Evolutionary conservation across 1,140 invertebrate genomes (phyloP).

Genomic region (Ephestia elutella): DNA sequence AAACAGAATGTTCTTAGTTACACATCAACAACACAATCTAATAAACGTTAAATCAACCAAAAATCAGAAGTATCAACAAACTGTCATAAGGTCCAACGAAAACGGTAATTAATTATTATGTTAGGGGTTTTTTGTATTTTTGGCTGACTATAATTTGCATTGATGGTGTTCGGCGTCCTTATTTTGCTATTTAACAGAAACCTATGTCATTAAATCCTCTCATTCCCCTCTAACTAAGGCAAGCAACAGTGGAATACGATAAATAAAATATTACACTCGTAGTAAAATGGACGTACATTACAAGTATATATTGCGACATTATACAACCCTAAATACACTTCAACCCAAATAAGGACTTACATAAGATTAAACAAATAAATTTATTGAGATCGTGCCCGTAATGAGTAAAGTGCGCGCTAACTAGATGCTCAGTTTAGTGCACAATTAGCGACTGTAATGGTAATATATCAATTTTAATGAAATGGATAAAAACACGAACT

Average conservation of each 20-base stretch:
- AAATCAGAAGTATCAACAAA: too few relatives aligned
- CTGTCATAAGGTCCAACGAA: too few relatives aligned
- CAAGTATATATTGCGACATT: conserved; percentile 11
- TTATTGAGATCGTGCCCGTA: conserved; percentile 63
- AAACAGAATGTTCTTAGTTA: neutral
- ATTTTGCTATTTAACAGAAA: neutral
- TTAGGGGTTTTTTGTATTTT: neutral
- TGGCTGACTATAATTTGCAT: neutral
- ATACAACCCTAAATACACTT: conserved; percentile 14
- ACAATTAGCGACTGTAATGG: neutral
- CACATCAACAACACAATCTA: neutral
- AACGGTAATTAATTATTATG: too few relatives aligned
- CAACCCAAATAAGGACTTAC: conserved; percentile 18
- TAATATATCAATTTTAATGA: too few relatives aligned
- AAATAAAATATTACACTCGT: conserved; percentile 13
- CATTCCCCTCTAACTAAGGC: neutral
- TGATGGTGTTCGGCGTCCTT: neutral
- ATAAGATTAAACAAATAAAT: conserved; percentile 38
- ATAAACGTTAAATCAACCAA: neutral
- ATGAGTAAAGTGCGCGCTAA: conserved; percentile 45
- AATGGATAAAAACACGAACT: too few relatives aligned
- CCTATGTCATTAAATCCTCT: neutral
- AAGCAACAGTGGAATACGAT: conserved; percentile 15
- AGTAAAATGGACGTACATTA: conserved; percentile 8
- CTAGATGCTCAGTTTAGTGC: conserved; percentile 5